These are phyloP conservation scores for Chelon auratus DNA, from an alignment of 2,797 vertebrate genomes.

Conservation along the genomic window DNA sequence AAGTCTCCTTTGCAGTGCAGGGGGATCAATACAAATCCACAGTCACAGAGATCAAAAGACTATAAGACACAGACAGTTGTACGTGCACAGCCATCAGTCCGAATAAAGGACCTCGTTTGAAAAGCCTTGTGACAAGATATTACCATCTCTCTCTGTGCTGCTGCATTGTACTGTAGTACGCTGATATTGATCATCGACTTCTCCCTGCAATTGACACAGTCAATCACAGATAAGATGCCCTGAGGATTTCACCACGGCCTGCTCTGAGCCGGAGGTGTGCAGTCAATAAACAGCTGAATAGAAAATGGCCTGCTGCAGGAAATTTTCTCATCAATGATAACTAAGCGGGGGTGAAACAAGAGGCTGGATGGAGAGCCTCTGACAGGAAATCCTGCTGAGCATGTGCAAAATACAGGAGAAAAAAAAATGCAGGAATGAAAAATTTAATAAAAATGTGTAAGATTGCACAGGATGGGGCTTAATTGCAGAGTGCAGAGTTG, in stretches of 20 bases:
- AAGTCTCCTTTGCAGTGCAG: slow-evolving; percentile 16
- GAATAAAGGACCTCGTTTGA: slow-evolving; percentile 36
- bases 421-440: background rate
- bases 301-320: slow-evolving; percentile 37
- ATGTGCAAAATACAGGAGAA: background rate
- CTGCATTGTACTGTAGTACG: slow-evolving; percentile 25
- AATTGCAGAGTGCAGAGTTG: background rate
- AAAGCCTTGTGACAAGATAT: slow-evolving; percentile 29
- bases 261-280: slow-evolving; percentile 13
- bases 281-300: slow-evolving; percentile 54
- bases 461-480: background rate
- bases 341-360: background rate
- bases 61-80: slow-evolving; percentile 31
- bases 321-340: slow-evolving; percentile 11
- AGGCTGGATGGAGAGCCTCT: slow-evolving; percentile 8
- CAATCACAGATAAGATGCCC: slow-evolving; percentile 52
- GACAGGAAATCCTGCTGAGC: slow-evolving; percentile 5
- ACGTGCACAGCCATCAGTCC: slow-evolving; percentile 45
- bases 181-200: slow-evolving; percentile 31
- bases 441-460: too few relatives aligned
- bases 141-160: slow-evolving; percentile 17
- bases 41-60: slow-evolving; percentile 29
- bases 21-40: slow-evolving; percentile 54
- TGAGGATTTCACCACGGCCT: slow-evolving; percentile 38
- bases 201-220: slow-evolving; percentile 39